Percentiles rank a stretch among this genome's conserved stretches.
phyloP scores from a whole-genome alignment of 2,888 invertebrate genomes.

The Calliphora vomitoria region DNA sequence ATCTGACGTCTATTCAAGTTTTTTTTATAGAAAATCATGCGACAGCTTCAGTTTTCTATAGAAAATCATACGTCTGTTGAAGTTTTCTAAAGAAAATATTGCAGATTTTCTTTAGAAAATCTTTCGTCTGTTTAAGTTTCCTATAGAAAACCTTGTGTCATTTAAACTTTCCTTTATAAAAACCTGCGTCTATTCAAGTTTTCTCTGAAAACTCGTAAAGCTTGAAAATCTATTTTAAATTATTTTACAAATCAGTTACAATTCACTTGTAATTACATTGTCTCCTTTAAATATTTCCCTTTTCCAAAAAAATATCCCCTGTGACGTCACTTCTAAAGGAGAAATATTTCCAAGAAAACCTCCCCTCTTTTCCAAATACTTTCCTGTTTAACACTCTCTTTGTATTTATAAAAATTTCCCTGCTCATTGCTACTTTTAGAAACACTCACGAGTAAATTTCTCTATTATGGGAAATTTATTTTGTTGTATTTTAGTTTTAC shows the following conservation, averaged over 20 bases:
- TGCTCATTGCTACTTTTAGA: neutral
- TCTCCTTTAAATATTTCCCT: constrained; percentile 30
- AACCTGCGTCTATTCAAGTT: no score
- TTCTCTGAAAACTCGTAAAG: no score
- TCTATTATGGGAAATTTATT: constrained; percentile 68
- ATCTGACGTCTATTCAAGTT: no score
- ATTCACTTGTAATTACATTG: neutral
- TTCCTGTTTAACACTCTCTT: neutral
- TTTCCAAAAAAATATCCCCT: constrained; percentile 7
- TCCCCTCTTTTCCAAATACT: constrained; percentile 5
- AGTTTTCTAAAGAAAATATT: no score
- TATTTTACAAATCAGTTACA: neutral
- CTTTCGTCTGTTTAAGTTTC: no score
- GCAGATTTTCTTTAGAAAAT: no score
- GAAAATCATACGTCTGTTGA: no score
- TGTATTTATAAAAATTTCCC: neutral
- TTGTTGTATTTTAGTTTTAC: neutral
- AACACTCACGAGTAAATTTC: constrained; percentile 21
- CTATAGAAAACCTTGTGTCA: no score
- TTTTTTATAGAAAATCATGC: no score
- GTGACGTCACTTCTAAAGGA: constrained; percentile 58
- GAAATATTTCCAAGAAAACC: constrained; percentile 55
- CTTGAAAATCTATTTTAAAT: no score
- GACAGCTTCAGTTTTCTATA: no score
- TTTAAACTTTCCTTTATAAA: no score